phyloP scores from a whole-genome alignment of 2,113 vertebrate species.

The Mellivora capensis region DNA sequence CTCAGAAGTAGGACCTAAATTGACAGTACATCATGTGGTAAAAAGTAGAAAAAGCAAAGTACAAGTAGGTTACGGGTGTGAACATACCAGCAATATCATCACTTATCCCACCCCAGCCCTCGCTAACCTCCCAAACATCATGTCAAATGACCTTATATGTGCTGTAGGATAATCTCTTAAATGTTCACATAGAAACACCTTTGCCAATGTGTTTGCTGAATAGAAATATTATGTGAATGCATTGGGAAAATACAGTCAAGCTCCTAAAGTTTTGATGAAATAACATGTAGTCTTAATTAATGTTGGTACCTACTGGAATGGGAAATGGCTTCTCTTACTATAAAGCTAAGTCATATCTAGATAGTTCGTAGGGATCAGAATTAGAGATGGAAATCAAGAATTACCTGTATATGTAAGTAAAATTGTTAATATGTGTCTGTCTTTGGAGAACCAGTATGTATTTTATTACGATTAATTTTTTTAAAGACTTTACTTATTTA shows the following conservation, averaged over 20 bases:
- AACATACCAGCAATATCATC: background rate
- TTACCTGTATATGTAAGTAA: background rate
- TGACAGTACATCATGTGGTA: background rate
- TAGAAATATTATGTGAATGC: background rate
- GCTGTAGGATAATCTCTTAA: background rate
- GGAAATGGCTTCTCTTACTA: background rate
- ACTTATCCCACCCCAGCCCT: background rate
- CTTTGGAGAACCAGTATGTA: conserved; percentile 7
- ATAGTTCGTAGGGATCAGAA: background rate
- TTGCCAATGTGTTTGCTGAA: background rate
- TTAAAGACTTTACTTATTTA: background rate
- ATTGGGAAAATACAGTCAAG: background rate
- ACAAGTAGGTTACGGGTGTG: background rate
- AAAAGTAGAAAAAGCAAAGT: background rate
- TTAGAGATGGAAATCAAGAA: background rate
- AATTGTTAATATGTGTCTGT: background rate
- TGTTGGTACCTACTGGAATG: background rate
- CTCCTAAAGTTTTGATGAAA: background rate
- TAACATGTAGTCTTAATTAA: background rate
- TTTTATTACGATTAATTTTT: background rate
- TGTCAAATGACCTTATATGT: conserved; percentile 20
- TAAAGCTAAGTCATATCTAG: conserved; percentile 22
- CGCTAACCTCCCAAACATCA: accelerated
- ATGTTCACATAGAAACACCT: background rate
- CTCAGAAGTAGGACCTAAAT: background rate